These are phyloP conservation scores for Clarias macrocephalus DNA, from an alignment of 2,113 vertebrate species.

Conservation along the genomic window DNA sequence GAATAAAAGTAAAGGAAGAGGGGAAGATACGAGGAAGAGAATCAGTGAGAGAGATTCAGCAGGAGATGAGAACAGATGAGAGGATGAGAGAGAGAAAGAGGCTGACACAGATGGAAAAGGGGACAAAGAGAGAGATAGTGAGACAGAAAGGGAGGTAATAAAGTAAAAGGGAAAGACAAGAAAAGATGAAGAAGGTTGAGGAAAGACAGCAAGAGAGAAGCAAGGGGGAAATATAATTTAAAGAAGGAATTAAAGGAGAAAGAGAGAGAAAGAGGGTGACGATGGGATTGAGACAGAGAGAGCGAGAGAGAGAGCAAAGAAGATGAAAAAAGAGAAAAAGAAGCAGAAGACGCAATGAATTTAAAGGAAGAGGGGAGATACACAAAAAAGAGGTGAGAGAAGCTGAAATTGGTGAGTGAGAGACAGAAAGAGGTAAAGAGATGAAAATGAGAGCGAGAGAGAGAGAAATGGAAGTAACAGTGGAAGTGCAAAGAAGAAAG, in stretches of 20 bases:
- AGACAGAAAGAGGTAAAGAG: background rate
- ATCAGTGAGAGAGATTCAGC: background rate
- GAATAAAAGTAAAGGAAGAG: background rate
- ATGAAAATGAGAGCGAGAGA: slow-evolving; percentile 13
- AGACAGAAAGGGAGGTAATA: background rate
- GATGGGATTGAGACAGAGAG: slow-evolving; percentile 45
- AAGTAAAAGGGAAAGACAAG: background rate
- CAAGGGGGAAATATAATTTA: background rate
- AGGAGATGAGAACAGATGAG: background rate
- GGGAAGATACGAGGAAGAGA: background rate
- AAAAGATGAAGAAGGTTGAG: background rate
- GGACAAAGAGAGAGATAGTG: background rate
- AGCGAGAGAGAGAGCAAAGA: slow-evolving; percentile 1
- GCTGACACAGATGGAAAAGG: background rate
- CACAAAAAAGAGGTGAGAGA: background rate
- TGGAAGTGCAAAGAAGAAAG: background rate
- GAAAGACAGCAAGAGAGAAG: background rate
- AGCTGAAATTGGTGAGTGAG: background rate
- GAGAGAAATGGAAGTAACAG: background rate
- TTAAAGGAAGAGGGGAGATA: background rate
- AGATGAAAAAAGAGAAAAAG: slow-evolving; percentile 28
- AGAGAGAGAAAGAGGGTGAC: background rate
- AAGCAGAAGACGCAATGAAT: background rate
- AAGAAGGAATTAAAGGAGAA: background rate
- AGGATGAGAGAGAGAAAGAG: background rate